Evolutionary conservation across 2,888 invertebrate species (phyloP), one percentile per base, ranked within the genome.

Genomic region (Ecdyonurus torrentis): DNA sequence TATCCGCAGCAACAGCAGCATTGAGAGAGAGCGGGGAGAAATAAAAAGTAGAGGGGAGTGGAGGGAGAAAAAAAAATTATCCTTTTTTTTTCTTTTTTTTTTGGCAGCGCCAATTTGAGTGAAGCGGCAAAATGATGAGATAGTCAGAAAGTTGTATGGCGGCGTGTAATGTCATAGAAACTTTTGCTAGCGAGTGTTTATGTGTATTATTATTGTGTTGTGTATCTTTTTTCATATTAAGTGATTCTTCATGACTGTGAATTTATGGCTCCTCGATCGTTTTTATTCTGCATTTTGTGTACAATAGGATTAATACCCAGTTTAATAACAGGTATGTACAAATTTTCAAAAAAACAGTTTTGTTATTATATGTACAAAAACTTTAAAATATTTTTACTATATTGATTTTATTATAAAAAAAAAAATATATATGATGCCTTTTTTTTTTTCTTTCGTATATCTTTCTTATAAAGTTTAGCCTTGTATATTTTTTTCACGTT

Each of bases 211-310:
- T n/a, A n/a, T n/a, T n/a, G n/a, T n/a, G n/a, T n/a, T n/a, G n/a
- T n/a, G n/a, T n/a, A n/a, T n/a, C n/a, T 37, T 37, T 37, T 37
- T 15, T 37, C 37, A 5, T 5, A 37, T n/a, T 37, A 37, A 37
- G 7, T 37, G 71, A 73, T 72, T 74, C 81, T 83, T 83, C 83
- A 84, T 84, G 85, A 81, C 79, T 80, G 79, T 79, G 80, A 80
- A 83, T 83, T 81, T 84, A 85, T 86, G 86, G 86, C 86, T 85
- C 81, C 85, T 81, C 82, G 82, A 83, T 82, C 83, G 80, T 80
- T 83, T 80, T 83, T 81, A 81, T 81, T 84, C 82, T 78, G 77
- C 77, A 80, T 81, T 78, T 76, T 80, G 78, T 78, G 79, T 77
- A 74, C 80, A 77, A 76, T 81, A 77, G 77, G 75, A 73, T 72